These are phyloP conservation scores for Halictus quadricinctus DNA, from an alignment of 2,888 invertebrate species.

Conservation along the genomic window DNA sequence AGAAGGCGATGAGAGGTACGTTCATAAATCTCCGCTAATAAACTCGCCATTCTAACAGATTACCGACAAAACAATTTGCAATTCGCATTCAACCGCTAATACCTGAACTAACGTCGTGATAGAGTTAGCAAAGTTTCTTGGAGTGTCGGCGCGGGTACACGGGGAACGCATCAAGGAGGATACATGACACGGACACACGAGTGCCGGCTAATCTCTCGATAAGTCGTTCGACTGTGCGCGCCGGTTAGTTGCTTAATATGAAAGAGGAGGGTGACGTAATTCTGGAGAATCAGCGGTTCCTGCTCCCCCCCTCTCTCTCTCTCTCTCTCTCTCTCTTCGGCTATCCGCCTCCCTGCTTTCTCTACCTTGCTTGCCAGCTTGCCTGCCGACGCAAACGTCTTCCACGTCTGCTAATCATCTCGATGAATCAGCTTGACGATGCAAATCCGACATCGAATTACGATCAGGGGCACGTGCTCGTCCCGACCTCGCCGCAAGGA, in stretches of 20 bases:
- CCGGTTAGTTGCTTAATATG: conserved; percentile 48
- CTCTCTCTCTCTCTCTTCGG: not conserved
- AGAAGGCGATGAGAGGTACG: too few relatives aligned
- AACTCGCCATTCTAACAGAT: conserved; percentile 42
- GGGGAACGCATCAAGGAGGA: conserved; percentile 28
- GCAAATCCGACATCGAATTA: conserved; percentile 40
- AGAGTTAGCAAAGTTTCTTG: conserved; percentile 58
- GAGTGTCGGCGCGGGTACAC: conserved; percentile 41
- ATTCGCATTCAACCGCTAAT: conserved; percentile 39
- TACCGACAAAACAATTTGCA: conserved; percentile 53
- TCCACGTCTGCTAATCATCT: conserved; percentile 35
- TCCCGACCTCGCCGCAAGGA: not conserved
- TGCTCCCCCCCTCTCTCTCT: not conserved
- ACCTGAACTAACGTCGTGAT: conserved; percentile 36
- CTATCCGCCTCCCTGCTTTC: not conserved
- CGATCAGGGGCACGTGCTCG: not conserved
- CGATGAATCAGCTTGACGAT: conserved; percentile 44
- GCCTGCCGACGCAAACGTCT: conserved; percentile 39
- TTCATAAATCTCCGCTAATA: conserved; percentile 13
- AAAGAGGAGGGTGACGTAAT: conserved; percentile 49
- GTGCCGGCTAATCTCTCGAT: conserved; percentile 55
- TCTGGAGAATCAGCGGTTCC: conserved; percentile 51
- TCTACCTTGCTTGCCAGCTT: not conserved
- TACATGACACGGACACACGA: conserved; percentile 43
- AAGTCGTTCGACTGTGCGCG: conserved; percentile 50